Base-by-base conservation (phyloP, 64 coral and sea anemone genomes). In the Cladopsammia gracilis region DNA sequence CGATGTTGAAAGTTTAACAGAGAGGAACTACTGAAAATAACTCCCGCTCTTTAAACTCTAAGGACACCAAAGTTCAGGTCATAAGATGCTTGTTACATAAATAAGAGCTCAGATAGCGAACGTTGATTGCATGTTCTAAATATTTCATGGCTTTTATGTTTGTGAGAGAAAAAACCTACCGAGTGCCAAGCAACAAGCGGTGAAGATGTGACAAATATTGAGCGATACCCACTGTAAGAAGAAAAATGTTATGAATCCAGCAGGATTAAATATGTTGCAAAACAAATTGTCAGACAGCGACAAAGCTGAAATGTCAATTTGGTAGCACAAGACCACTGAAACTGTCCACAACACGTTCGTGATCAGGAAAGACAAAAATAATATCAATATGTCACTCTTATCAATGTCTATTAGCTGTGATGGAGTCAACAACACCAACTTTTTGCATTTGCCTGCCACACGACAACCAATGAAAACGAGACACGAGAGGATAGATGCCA, bases 181-280 rank as follows among this genome's bases (percentile, higher is more conserved):
- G 45, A 93, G 73, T 0, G 82, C 65, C 0, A 77, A 59, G 12
- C 82, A 48, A 24, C 82, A 70, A 9, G 87, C 90, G 22, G 85
- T 75, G 72, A 93, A 93, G 42, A 93, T 85, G 42, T 93, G 92
- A 43, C 85, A 93, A 58, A 75, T 78, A 22, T 78, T 87, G 13
- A 93, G 80, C 9, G 92, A 85, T 48, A 74, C 42, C 92, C 92
- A 93, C 26, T 88, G 85, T 9, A 85, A 85, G 7, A 93, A 64
- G 71, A 88, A 87, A n/a, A 88, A 85, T 19, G 85, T 25, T 56
- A 73, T 85, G 3, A 88, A 75, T 62, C 92, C 92, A 24, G 92
- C 88, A 23, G 85, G 51, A 52, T 34, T 34, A 34, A 93, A 34
- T 22, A 88, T 11, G 79, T 45, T 16, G 34, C 88, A 93, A 57